A percentile compares a stretch with the other conserved stretches of the same genome.
phyloP scores from a whole-genome alignment of 2,113 vertebrate genomes.

The Crocuta crocuta region DNA sequence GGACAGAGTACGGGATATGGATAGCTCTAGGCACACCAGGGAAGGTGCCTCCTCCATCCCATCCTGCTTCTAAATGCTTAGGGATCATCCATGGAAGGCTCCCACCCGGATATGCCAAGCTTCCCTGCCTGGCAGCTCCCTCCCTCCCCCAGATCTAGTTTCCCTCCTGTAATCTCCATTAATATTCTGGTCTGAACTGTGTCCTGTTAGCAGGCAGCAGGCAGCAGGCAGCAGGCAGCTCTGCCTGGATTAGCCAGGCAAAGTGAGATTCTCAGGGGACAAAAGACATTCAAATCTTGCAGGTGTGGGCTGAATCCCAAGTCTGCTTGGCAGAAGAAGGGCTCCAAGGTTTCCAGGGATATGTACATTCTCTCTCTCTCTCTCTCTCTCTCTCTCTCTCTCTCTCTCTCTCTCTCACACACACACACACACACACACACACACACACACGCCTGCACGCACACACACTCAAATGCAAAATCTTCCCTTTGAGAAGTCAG shows the following conservation, averaged over 20 bases:
- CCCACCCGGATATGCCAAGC: background rate
- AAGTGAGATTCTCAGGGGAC: conserved; percentile 61
- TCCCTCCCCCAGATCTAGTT: background rate
- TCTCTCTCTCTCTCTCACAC: background rate
- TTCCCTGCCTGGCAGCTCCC: background rate
- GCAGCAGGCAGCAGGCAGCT: conserved; percentile 64
- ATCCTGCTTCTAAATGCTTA: background rate
- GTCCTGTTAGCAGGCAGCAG: conserved; percentile 69
- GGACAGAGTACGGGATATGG: background rate
- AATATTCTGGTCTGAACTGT: conserved; percentile 73
- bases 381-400: background rate
- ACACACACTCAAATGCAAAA: background rate
- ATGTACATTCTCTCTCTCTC: background rate
- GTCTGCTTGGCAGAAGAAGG: conserved; percentile 58
- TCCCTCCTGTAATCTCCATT: conserved; percentile 69
- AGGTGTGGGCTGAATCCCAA: conserved; percentile 70
- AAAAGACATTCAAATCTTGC: conserved; percentile 66
- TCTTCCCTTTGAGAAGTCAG: conserved; percentile 2
- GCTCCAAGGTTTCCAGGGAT: background rate
- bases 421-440: background rate
- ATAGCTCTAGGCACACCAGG: background rate
- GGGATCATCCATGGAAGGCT: background rate
- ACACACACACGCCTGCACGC: background rate
- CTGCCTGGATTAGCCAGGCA: conserved; percentile 72
- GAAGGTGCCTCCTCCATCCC: background rate